Evolutionary conservation across 2,797 vertebrate genomes (phyloP).

Genomic region (Centroberyx gerrardi): DNA sequence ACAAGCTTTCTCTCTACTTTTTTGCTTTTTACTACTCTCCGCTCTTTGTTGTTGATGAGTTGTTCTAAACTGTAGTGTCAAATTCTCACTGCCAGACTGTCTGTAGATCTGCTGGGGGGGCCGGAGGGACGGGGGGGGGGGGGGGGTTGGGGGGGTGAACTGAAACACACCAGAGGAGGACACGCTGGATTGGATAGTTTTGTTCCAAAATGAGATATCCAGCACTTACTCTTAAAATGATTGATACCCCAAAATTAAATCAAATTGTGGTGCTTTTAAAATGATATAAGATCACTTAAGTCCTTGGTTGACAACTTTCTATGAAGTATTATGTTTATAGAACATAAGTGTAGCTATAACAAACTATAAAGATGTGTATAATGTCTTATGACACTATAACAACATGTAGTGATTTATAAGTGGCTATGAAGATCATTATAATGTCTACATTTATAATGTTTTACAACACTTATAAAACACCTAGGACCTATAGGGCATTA

Average conservation of each 20-base stretch:
- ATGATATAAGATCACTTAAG: not conserved
- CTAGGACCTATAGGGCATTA: not conserved
- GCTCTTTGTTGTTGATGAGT: not conserved
- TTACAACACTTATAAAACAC: constrained; percentile 8
- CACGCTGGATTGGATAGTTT: not conserved
- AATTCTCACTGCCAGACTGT: constrained; percentile 43
- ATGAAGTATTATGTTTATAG: not conserved
- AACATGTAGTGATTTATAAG: constrained; percentile 12
- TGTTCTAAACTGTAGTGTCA: constrained; percentile 37
- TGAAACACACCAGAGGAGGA: too few species aligned
- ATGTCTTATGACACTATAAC: not conserved
- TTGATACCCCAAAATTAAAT: not conserved
- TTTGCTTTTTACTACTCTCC: not conserved
- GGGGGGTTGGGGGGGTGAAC: not conserved
- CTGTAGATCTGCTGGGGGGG: constrained; percentile 13
- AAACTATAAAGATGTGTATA: too few species aligned
- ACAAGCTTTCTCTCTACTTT: constrained; percentile 45
- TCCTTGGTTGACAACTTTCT: not conserved
- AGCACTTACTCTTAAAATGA: not conserved
- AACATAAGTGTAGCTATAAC: too few species aligned
- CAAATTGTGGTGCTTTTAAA: not conserved
- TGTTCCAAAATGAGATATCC: not conserved
- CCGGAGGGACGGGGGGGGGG: not conserved
- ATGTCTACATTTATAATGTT: not conserved
- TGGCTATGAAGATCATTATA: too few species aligned